Evolutionary conservation across 1,140 invertebrate species (phyloP), one percentile per base, ranked within the genome.

Genomic region (Sipha flava): DNA sequence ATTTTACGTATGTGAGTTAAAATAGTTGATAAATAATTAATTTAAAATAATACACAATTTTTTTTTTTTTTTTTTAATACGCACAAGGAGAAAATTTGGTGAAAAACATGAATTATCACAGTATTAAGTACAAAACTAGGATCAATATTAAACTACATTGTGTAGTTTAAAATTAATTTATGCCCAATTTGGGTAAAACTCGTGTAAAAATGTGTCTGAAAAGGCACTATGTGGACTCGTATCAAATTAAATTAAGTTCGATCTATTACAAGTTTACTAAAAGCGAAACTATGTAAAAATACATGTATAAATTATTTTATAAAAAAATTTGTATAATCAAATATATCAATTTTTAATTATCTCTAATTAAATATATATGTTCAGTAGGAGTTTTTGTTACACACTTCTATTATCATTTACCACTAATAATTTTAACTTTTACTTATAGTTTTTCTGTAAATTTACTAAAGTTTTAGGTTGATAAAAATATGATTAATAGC

Each of bases 91-190:
- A 75, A 0, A 73, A 52, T 75, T 72, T 49, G n/a, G 21, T 37
- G 49, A 54, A 52, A 49, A 54, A 70, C 66, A 70, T 70, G 9
- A 75, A 75, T 75, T 75, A 75, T 75, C 70, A 75, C 70, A 75
- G 70, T 52, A 54, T n/a, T 75, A n/a, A n/a, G 10, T 75, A 75
- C n/a, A 75, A 75, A 75, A 75, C 70, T 75, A 54, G 14, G 23
- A 73, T 26, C 14, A 40, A 43, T 12, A 14, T 66, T 26, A 43
- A 23, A 23, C 12, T 16, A 43, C 2, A 34, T 66, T 40, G 23
- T 66, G 31, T 66, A 66, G 37, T 37, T 66, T 70, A 70, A 70
- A 45, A 14, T 47, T 75, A 37, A 37, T 14, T 54, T 75, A 26
- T 52, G 70, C 10, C 49, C 70, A 34, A 52, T 54, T 54, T 75